Evolutionary conservation across 2,113 vertebrate species (phyloP), one percentile per base, ranked within the genome.

Genomic region (Alligator sinensis): DNA sequence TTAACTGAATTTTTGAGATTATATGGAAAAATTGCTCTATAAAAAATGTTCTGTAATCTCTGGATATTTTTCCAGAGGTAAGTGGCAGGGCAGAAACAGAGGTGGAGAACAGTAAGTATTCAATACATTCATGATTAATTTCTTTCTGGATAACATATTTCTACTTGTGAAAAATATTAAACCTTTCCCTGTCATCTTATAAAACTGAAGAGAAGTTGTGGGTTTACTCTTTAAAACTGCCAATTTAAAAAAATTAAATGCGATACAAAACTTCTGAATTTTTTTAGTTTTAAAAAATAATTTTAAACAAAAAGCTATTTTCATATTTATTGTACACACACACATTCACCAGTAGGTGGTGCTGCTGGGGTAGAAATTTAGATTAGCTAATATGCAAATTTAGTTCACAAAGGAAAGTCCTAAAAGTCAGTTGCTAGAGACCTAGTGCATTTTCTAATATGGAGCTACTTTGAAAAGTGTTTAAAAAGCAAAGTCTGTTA

Each of bases 301-400:
- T 22, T 24, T 63, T 17, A 66, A 77, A 11, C 47, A 6, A 60
- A 54, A 79, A n/a, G 19, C 66, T 57, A 30, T 38, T 9, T 34
- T 18, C 18, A n/a, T 13, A 1, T 3, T 27, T 27, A 18, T 18
- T 86, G 14, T 58, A 70, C 17, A 5, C 22, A 24, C 38, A 82
- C 47, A 17, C 58, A 57, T 87, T 88, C 82, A 88, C 59, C n/a
- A 85, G 77, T 13, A 90, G 80, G 87, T 84, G 58, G 75, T 92
- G 82, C 55, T 95, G 70, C 80, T 72, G 75, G 80, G 80, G 89
- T 89, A 82, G 75, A 75, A 59, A 84, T 17, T 47, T 70, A 28
- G 13, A 4, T 24, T 25, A 68, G 11, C 30, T 80, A 79, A 93
- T 87, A 87, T 61, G 16, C 24, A 92, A 94, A 86, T 86, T 70